Evolutionary conservation across 2,797 vertebrate species (phyloP).

Genomic region (Hapalemur alaotrensis): DNA sequence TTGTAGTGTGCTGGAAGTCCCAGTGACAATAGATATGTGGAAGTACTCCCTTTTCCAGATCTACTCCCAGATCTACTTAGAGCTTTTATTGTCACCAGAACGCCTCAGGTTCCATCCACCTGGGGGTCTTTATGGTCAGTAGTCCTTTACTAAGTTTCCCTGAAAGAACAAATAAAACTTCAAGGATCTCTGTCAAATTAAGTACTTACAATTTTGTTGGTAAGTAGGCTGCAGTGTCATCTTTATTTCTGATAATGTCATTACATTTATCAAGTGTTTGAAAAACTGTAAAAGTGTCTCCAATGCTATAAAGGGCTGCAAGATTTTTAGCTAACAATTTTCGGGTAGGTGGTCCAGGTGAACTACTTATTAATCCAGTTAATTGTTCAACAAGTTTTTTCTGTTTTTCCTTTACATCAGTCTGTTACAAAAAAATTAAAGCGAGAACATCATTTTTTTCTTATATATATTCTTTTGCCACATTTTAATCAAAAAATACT

Average conservation of each 20-base stretch:
- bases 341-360: constrained; percentile 96
- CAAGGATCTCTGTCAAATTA: background rate
- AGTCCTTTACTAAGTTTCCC: background rate
- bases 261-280: constrained; percentile 99
- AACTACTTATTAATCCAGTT: constrained; percentile 96
- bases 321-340: constrained; percentile 98
- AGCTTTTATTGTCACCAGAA: background rate
- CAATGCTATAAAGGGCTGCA: constrained; percentile 97
- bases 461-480: background rate
- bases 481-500: background rate
- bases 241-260: constrained; percentile 98
- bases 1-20: background rate
- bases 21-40: background rate
- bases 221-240: constrained; percentile 95
- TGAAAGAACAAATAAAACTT: background rate
- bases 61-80: background rate
- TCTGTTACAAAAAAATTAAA: constrained; percentile 83
- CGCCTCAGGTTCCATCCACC: background rate
- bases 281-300: constrained; percentile 98
- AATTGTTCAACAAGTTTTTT: constrained; percentile 98
- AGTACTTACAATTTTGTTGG: constrained; percentile 96
- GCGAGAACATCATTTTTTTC: background rate
- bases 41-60: background rate
- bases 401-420: constrained; percentile 98
- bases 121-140: background rate